Conservation (phyloP, 1,140 invertebrate genomes). For the Saccostrea cuccullata region DNA sequence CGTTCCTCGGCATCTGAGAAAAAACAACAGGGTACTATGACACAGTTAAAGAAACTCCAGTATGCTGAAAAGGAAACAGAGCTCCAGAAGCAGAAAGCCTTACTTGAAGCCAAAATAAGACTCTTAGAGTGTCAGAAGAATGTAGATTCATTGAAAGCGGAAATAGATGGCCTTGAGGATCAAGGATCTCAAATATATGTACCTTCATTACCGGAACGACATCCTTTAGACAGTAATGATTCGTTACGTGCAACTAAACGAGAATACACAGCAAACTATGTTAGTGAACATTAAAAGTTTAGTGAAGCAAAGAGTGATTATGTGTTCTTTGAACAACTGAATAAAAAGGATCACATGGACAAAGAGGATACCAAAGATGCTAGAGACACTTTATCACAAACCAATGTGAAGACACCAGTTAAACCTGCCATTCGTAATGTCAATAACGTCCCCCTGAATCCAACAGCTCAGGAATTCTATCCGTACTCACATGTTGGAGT, state of each 20-base stretch:
- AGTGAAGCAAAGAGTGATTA: background rate
- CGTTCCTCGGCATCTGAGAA: too few species aligned
- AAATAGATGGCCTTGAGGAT: background rate
- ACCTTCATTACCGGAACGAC: background rate
- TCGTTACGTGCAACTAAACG: background rate
- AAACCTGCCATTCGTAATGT: too few species aligned
- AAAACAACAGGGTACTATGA: background rate
- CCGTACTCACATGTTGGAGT: background rate
- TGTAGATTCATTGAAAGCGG: background rate
- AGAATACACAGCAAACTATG: conserved; percentile 4
- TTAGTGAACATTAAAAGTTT: background rate
- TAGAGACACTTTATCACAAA: background rate
- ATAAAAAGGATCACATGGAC: too few species aligned
- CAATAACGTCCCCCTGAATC: too few species aligned
- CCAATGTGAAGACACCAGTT: background rate
- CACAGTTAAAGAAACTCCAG: background rate
- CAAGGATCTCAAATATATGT: too few species aligned
- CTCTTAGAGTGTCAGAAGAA: background rate
- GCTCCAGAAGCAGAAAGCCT: background rate
- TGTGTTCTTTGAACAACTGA: too few species aligned
- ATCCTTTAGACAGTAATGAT: background rate
- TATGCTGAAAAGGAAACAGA: background rate
- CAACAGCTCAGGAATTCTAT: background rate
- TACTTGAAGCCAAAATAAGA: background rate
- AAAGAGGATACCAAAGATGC: background rate